Base-by-base conservation (phyloP, 1,140 invertebrate species). In the Ceratosolen solmsi region DNA sequence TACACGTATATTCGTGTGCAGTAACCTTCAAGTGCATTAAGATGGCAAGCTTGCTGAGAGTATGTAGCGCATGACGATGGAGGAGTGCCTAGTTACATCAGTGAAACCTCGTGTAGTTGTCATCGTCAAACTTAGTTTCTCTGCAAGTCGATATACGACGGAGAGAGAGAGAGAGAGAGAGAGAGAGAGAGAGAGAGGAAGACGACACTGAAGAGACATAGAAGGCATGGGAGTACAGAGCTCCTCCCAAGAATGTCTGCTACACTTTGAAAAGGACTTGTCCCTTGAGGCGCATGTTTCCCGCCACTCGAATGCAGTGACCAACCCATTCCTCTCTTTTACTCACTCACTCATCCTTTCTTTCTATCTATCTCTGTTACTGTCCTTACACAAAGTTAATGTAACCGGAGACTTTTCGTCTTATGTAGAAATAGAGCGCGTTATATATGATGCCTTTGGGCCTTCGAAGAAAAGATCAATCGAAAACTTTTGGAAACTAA, bases 211-310 rank as follows among this genome's bases (percentile, higher is more conserved):
- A 60, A 60, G 25, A 60, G n/a, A 30, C n/a, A 25, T 22, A 60
- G n/a, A 33, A 36, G 13, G 60, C 30, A 36, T 13, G 30, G 13
- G 17, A 73, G n/a, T 4, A 7, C 4, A 25, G n/a, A 51, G 41
- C 46, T 51, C 4, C 71, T 7, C 41, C n/a, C n/a, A n/a, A 71
- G 65, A 84, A 79, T 83, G 76, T 74, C 56, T 54, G 73, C 51
- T 79, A 65, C 68, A 80, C 82, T 82, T 83, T 83, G 63, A 60
- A 76, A 76, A 65, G 81, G 74, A 46, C 76, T 72, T 58, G 79
- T 79, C 80, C 82, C 82, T 70, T 51, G 82, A 63, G 79, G 71
- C 75, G 60, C n/a, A 25, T 27, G 65, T 17, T 22, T 71, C 74
- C n/a, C 58, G 38, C 49, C 49, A 71, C 46, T 46, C 71, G 25